Percentiles rank a stretch among this genome's conserved stretches.
These are phyloP conservation scores for Euleptes europaea DNA, from an alignment of 2,113 vertebrate genomes.

Conservation along the genomic window DNA sequence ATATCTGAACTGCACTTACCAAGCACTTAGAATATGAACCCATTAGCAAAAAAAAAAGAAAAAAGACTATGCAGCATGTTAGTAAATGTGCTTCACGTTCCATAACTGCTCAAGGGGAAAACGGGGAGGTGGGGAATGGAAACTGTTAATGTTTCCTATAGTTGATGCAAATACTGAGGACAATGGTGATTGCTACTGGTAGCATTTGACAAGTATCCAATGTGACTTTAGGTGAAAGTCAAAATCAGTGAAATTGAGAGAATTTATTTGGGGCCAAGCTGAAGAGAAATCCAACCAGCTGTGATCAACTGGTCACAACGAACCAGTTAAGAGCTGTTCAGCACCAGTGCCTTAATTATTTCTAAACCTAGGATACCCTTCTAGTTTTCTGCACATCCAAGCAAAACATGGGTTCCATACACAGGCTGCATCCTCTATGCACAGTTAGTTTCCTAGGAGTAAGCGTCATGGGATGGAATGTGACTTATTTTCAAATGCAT, in stretches of 20 bases:
- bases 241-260: neutral
- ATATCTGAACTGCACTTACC: conserved; percentile 12
- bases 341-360: neutral
- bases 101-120: neutral
- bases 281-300: neutral
- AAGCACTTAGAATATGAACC: conserved; percentile 7
- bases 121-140: neutral
- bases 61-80: neutral
- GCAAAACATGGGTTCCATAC: too few relatives aligned
- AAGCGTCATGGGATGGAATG: too few relatives aligned
- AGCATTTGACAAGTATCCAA: neutral
- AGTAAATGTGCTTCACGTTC: neutral
- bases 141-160: neutral
- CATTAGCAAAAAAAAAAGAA: conserved; percentile 9
- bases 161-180: neutral
- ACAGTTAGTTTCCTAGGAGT: too few relatives aligned
- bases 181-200: neutral
- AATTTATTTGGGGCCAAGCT: neutral
- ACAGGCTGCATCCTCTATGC: too few relatives aligned
- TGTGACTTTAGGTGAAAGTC: neutral
- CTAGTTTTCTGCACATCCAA: too few relatives aligned
- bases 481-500: neutral
- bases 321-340: neutral
- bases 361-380: neutral
- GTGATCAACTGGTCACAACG: neutral